Base-by-base conservation (phyloP, 2,888 invertebrate genomes). In the Cylloceria caligata region DNA sequence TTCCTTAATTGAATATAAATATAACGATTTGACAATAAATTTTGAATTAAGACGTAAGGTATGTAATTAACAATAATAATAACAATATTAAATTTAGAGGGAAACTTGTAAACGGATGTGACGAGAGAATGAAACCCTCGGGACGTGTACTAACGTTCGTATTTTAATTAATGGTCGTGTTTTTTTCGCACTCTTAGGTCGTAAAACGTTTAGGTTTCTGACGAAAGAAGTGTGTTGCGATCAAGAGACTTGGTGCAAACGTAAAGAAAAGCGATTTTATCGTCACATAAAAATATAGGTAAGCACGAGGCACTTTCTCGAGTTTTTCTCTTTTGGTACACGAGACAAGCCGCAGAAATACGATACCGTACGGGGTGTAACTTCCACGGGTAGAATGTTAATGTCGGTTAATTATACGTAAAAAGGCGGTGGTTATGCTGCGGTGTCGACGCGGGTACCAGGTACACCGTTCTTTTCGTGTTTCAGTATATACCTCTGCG, bases 401-500 rank as follows among this genome's bases (percentile, higher is more conserved):
- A 91, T 87, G 88, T 85, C 85, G 85, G 88, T 88, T 90, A 90
- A 90, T 90, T 90, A 89, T 88, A 87, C 83, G 87, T 88, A 85
- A 87, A 88, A 88, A 76, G 83, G 75, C 65, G 45, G 16, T 9
- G 60, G 34, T 57, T n/a, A 34, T 19, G 60, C 19, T 34, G 55
- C 30, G 27, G 55, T 45, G 45, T 55, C 55, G 27, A 27, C 55
- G 55, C 34, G 16, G 27, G 27, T n/a, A n/a, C 45, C 39, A 73
- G 62, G 11, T 52, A 52, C 52, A 52, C 21, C 52, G 45, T 45
- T n/a, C 52, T 21, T 36, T 7, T 39, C 42, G 34, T 19, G 62
- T 39, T 45, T 39, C 13, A 30, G 45, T 36, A 24, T 34, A 30
- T 3, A 55, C 19, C 36, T 62, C 19, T 36, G 62, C 68, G 74